Base-by-base conservation (phyloP, 2,888 invertebrate species). In the Elgonia sp. region DNA sequence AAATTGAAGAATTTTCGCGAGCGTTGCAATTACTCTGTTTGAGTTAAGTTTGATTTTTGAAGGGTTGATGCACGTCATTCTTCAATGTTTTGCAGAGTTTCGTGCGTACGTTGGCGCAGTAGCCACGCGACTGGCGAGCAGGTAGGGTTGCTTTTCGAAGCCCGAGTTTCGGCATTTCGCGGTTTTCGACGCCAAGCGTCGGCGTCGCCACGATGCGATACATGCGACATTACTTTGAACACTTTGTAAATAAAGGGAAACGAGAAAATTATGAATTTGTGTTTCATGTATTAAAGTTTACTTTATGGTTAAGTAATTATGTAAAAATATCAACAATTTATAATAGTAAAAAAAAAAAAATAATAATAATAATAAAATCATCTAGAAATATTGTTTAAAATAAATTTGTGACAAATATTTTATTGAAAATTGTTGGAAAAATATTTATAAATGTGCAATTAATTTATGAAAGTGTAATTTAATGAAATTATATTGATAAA, bases 41-140 rank as follows among this genome's bases (percentile, higher is more conserved):
- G 50, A 69, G 39, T 60, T 63, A 53, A 50, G 53, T 63, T 77
- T 40, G 60, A 70, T 76, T 76, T 76, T 42, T 39, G 63, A 63
- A 63, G 55, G 65, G 65, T 85, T 82, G 69, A 79, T 82, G 77
- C 60, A 76, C 83, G 87, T 77, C 67, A 57, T 63, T 67, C 63
- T 83, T 89, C 75, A 39, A 65, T 80, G 67, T 75, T 89, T 79
- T 81, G 77, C 86, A 86, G 65, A 77, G 87, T 92, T 91, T 90
- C 91, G 91, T 92, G 93, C 91, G 92, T 91, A 92, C 92, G 90
- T 93, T 89, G 90, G 93, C 92, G 92, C 93, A 89, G 92, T 91
- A 91, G 93, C 92, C 93, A 92, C 93, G 93, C 93, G 93, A 94
- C 93, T 94, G 93, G 92, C 91, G 91, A 87, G 90, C 91, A 93